phyloP scores from a whole-genome alignment of 2,888 invertebrate species.

The Zeuzera pyrina region DNA sequence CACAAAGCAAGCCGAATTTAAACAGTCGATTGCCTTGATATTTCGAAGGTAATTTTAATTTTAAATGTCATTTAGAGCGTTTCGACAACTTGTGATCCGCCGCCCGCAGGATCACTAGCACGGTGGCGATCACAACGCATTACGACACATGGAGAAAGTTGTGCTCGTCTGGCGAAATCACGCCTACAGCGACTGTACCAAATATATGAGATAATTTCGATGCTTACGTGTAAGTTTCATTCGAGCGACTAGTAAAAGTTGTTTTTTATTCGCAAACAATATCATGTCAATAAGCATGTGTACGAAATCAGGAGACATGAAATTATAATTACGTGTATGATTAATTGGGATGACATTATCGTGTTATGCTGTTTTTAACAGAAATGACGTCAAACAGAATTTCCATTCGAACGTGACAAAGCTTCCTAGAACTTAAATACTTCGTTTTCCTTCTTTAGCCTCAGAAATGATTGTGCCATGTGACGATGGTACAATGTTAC shows the following conservation, averaged over 20 bases:
- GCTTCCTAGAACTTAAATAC: too few relatives aligned
- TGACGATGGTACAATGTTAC: slow-evolving; percentile 43
- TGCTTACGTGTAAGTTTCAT: slow-evolving; percentile 40
- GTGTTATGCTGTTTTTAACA: too few relatives aligned
- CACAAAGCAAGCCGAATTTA: slow-evolving; percentile 26
- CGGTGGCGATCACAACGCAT: slow-evolving; percentile 19
- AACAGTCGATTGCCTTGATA: slow-evolving; percentile 57
- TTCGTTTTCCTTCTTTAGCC: too few relatives aligned
- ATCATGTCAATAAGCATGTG: too few relatives aligned
- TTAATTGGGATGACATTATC: too few relatives aligned
- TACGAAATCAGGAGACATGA: too few relatives aligned
- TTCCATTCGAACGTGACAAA: too few relatives aligned
- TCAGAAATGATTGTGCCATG: slow-evolving; percentile 25
- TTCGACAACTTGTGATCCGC: slow-evolving; percentile 8
- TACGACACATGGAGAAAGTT: slow-evolving; percentile 63
- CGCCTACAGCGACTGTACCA: slow-evolving; percentile 58
- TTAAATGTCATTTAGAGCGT: slow-evolving; percentile 41
- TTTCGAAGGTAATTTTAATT: slow-evolving; percentile 40
- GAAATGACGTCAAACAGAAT: too few relatives aligned
- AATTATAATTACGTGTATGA: too few relatives aligned
- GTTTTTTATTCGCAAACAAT: too few relatives aligned
- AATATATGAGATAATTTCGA: slow-evolving; percentile 49
- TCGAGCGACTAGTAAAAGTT: slow-evolving; percentile 48
- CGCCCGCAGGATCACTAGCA: slow-evolving; percentile 11
- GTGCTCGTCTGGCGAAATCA: slow-evolving; percentile 61